Conservation (phyloP, 2,888 invertebrate species). For the Mesoligia furuncula region DNA sequence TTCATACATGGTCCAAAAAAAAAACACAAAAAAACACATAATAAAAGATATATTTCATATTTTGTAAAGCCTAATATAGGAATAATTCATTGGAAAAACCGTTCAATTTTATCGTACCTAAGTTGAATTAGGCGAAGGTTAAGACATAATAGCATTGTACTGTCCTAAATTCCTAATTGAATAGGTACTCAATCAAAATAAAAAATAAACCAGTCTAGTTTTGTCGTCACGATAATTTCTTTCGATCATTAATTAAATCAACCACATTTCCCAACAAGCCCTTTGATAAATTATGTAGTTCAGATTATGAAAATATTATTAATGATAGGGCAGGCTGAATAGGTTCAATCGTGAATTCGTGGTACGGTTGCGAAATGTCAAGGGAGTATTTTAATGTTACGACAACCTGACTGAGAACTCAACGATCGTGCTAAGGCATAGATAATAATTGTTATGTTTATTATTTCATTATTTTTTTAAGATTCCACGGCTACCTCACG, state of each 20-base stretch:
- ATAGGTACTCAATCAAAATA: background rate
- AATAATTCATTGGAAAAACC: background rate
- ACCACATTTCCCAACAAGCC: constrained; percentile 4
- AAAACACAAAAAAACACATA: background rate
- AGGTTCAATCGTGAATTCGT: constrained; percentile 66
- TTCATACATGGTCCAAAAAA: no score
- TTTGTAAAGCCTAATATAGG: background rate
- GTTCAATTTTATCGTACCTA: background rate
- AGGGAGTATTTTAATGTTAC: constrained; percentile 62
- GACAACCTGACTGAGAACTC: constrained; percentile 12
- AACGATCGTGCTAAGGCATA: constrained; percentile 13
- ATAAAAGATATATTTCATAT: background rate
- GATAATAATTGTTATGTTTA: background rate
- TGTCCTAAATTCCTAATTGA: background rate
- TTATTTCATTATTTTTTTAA: background rate
- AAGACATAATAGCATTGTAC: background rate
- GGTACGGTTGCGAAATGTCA: constrained; percentile 69
- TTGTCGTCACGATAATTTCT: background rate
- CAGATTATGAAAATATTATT: constrained; percentile 48
- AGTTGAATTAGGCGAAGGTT: background rate
- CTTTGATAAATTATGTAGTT: constrained; percentile 31
- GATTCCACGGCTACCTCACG: background rate
- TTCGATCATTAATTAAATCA: constrained; percentile 32
- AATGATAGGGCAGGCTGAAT: constrained; percentile 36
- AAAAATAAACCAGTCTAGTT: background rate